Base-by-base conservation (phyloP, 2,797 vertebrate species). In the Kryptopterus vitreolus region DNA sequence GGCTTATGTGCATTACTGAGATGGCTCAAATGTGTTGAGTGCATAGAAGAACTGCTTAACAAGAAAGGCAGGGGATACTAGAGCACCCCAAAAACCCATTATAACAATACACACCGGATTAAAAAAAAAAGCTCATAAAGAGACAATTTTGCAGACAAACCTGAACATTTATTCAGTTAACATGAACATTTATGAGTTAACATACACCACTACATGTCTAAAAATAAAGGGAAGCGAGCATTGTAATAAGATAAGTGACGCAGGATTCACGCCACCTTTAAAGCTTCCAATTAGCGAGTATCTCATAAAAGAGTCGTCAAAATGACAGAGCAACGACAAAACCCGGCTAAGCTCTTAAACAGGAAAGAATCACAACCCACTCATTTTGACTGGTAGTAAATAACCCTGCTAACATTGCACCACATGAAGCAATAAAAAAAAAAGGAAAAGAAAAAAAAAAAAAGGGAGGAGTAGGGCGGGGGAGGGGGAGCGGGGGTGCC, bases 1-100 rank as follows among this genome's bases (percentile, higher is more conserved):
- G 83, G 87, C 85, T 87, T 81, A 82, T 88, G 81, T 81, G 85
- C 88, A 89, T 89, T 78, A 80, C 81, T 87, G 84, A 69, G 72
- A 89, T 88, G 74, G 79, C 84, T 87, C 75, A 70, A 76, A 75
- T 80, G 84, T 85, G 76, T 81, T 81, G 72, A 78, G 74, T 72
- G 63, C 75, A 85, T 61, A 66, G 78, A 76, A 53, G 52, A 74
- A 63, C n/a, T 78, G 63, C 50, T 78, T 52, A 78, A 46, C 33
- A 58, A 57, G 73, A 78, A 55, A 69, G 22, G 7, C 4, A 43
- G 38, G n/a, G n/a, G 29, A 43, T 31, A 48, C 46, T 26, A 81
- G n/a, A 26, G 50, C 10, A 15, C 24, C 12, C 26, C 4, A 55
- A 55, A 81, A 55, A 81, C 57, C 50, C 70, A 62, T 18, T 53